Evolutionary conservation across 35 echinoderm and acorn worm genomes (phyloP).

Genomic region (Lytechinus variegatus): DNA sequence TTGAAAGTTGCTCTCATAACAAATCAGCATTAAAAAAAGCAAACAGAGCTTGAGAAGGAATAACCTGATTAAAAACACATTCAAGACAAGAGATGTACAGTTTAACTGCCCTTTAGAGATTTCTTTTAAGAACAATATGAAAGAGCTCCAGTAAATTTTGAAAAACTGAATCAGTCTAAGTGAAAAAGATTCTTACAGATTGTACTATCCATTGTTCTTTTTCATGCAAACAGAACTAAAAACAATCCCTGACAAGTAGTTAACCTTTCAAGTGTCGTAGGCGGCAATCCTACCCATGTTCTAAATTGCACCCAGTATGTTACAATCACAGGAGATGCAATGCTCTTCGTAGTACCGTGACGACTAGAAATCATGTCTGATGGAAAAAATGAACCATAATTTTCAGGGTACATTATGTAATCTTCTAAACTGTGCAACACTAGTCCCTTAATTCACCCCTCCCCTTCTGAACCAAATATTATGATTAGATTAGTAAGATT

Average conservation of each 20-base stretch:
- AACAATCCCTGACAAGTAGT: slow-evolving; percentile 1
- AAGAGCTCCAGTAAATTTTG: not conserved
- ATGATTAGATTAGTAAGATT: too few species aligned
- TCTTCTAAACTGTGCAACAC: too few species aligned
- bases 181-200: not conserved
- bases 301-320: not conserved
- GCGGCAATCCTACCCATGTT: not conserved
- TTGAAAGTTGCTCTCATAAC: not conserved
- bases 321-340: not conserved
- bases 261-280: not conserved
- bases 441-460: too few species aligned
- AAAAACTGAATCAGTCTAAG: not conserved
- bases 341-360: too few species aligned
- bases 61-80: not conserved
- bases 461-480: too few species aligned
- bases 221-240: not conserved
- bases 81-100: not conserved
- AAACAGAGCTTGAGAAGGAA: not conserved
- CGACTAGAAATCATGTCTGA: too few species aligned
- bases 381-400: too few species aligned
- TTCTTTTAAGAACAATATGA: not conserved
- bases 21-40: not conserved
- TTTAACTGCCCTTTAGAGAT: not conserved
- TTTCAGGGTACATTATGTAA: too few species aligned
- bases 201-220: not conserved